Conservation (phyloP, 2,888 invertebrate genomes). For the Pachliopta kotzebuea region DNA sequence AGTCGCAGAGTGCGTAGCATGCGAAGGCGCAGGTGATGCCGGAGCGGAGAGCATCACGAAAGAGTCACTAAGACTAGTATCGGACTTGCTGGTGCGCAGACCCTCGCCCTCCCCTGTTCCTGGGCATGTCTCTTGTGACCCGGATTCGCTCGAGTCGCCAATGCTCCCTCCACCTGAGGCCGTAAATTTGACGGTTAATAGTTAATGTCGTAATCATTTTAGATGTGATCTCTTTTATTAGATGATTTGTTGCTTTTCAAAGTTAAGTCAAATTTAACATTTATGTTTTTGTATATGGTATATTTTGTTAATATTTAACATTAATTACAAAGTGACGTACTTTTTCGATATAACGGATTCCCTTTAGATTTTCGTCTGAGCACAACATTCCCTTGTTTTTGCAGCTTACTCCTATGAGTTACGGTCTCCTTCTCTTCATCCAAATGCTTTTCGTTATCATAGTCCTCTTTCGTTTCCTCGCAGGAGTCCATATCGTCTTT, state of each 20-base stretch:
- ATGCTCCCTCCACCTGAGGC: slow-evolving; percentile 80
- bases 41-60: slow-evolving; percentile 89
- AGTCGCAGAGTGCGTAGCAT: slow-evolving; percentile 32
- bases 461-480: slow-evolving; percentile 59
- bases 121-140: slow-evolving; percentile 49
- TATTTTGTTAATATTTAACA: no score
- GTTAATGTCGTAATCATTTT: no score
- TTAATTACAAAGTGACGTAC: slow-evolving; percentile 49
- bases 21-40: slow-evolving; percentile 42
- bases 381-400: slow-evolving; percentile 78
- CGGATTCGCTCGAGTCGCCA: slow-evolving; percentile 67
- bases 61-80: slow-evolving; percentile 94
- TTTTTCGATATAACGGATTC: slow-evolving; percentile 85
- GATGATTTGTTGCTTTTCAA: no score
- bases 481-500: slow-evolving; percentile 56
- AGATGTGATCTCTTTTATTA: no score
- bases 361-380: slow-evolving; percentile 82
- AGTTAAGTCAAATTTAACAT: no score
- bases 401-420: slow-evolving; percentile 51
- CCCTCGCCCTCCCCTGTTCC: slow-evolving; percentile 60
- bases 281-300: no score
- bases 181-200: not conserved
- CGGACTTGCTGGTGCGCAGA: slow-evolving; percentile 92
- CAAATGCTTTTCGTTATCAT: slow-evolving; percentile 60
- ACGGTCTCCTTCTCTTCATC: slow-evolving; percentile 39